Conservation (phyloP, 2,797 vertebrate genomes). For the Phrynocephalus guinanensis region DNA sequence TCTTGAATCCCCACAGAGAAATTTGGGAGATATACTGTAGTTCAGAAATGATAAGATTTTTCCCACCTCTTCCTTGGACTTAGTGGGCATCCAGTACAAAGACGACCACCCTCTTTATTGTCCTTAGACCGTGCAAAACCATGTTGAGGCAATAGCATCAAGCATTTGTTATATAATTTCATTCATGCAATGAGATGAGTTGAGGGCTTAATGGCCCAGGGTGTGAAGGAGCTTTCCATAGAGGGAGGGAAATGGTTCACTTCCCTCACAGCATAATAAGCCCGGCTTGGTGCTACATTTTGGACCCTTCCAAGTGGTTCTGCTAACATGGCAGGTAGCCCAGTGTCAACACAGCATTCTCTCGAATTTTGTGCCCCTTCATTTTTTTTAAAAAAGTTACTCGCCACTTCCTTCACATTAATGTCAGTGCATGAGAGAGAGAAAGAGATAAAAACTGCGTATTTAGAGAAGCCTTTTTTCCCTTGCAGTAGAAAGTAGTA, state of each 20-base stretch:
- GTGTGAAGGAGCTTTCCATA: neutral
- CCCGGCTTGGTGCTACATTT: neutral
- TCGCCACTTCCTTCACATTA: slow-evolving; percentile 76
- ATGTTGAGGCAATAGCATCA: neutral
- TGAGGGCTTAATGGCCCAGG: neutral
- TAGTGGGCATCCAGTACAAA: no score
- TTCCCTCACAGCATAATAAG: neutral
- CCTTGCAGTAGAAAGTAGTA: slow-evolving; percentile 84
- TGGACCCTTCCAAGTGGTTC: neutral
- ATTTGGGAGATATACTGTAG: neutral
- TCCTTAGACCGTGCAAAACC: neutral
- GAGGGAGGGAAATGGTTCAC: no score
- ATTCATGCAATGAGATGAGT: neutral
- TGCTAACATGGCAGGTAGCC: neutral
- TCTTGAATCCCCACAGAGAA: neutral
- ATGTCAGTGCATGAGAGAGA: slow-evolving; percentile 83
- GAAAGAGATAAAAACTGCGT: slow-evolving; percentile 74
- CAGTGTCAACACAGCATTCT: neutral
- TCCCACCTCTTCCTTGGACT: no score
- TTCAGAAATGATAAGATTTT: no score
- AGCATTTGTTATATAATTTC: neutral
- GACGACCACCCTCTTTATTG: fast-evolving
- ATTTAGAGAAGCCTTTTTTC: slow-evolving; percentile 72
- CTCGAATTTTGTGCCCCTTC: neutral
- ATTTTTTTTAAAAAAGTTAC: neutral